Evolutionary conservation across 2,888 invertebrate genomes (phyloP), one percentile per base, ranked within the genome.

Genomic region (Pheosia gnoma): DNA sequence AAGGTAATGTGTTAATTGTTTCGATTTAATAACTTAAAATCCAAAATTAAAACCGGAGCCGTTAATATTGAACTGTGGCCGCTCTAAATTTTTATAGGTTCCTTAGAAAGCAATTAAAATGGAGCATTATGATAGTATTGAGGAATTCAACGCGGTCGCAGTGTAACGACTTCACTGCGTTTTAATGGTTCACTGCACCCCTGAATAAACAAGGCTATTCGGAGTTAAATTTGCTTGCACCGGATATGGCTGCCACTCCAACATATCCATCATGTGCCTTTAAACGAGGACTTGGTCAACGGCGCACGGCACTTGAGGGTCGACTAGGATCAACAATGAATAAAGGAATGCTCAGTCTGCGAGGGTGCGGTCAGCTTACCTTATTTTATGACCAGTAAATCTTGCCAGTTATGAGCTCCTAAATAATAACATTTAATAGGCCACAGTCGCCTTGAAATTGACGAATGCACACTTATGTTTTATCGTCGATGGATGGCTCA

Each of bases 131-230:
- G 87, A 92, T 90, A 84, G 91, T 88, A 91, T 92, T 87, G 88
- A 85, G 89, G 88, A 90, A 90, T 91, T 90, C 88, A 90, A 92
- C 89, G 89, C 87, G 87, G 88, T 88, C 86, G 86, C 80, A 87
- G 83, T 82, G 90, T 90, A 87, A 89, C 87, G 89, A 86, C 85
- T 87, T 70, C 75, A 81, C 84, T 83, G 82, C 77, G 84, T 87
- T 89, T 90, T 89, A 91, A 90, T 92, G 88, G 92, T 92, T 92
- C 93, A 91, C 74, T 91, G 93, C 91, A 89, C 93, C 91, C 90
- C 91, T 90, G 89, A 89, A 90, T 92, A 92, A 93, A 93, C 92
- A 93, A 82, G 85, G 80, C 86, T 89, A 90, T 88, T 88, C 77
- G 83, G 75, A 89, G 91, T 91, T 91, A 90, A 93, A 90, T 91